Evolutionary conservation across 1,140 invertebrate genomes (phyloP).

Genomic region (Drosophila insularis): DNA sequence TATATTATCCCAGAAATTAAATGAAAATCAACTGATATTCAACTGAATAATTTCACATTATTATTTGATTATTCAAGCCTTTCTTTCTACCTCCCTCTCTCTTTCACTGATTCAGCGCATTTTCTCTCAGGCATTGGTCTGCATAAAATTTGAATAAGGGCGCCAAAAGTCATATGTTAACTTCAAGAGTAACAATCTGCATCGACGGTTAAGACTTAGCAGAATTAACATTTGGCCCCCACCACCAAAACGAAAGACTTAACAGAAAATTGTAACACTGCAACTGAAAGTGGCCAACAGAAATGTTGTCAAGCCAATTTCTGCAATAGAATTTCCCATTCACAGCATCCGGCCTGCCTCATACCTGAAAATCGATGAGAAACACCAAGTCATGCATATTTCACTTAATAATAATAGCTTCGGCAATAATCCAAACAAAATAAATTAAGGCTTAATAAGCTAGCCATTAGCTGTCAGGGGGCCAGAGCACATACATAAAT

Average conservation of each 20-base stretch:
- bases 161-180: conserved; percentile 18
- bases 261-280: not conserved
- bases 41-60: too few relatives aligned
- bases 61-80: too few relatives aligned
- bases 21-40: too few relatives aligned
- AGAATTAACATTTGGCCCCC: not conserved
- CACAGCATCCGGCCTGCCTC: conserved; percentile 7
- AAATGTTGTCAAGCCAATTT: not conserved
- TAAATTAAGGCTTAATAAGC: conserved; percentile 77
- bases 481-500: conserved; percentile 70
- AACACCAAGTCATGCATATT: conserved; percentile 45
- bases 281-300: not conserved
- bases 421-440: conserved; percentile 68
- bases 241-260: not conserved
- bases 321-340: conserved; percentile 18
- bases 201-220: not conserved
- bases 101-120: not conserved
- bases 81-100: too few relatives aligned
- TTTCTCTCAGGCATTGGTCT: not conserved
- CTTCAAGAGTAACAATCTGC: not conserved
- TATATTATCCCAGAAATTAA: too few relatives aligned
- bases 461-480: conserved; percentile 65
- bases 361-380: conserved; percentile 16
- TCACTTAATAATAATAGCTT: conserved; percentile 61
- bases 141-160: conserved; percentile 14